Base-by-base conservation (phyloP, 2,113 vertebrate species). In the Aplodontia rufa region DNA sequence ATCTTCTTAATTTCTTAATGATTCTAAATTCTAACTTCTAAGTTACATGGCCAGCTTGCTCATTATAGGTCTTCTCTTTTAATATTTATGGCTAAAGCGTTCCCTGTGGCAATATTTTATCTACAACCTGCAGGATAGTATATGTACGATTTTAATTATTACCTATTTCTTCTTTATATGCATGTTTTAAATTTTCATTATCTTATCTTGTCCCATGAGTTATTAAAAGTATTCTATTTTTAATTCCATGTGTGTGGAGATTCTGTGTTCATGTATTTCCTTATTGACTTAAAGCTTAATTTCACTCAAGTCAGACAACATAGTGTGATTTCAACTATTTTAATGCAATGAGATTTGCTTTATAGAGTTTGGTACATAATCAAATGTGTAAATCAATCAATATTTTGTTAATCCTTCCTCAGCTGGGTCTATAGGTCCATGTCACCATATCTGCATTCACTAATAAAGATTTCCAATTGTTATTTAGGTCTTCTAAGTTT, bases 151-250 rank as follows among this genome's bases (percentile, higher is more conserved):
- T 91, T 81, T 58, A 45, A 45, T 87, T 64, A 74, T 76, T 91
- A 64, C 32, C 69, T 20, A 69, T 37, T 51, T 66, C 8, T 51
- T 66, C 8, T 72, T 69, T 60, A 55, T 35, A n/a, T 62, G 28
- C 26, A 24, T 80, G 60, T 60, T 58, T 87, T 74, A n/a, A 60
- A 42, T 58, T 95, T 74, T 55, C 16, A 55, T 79, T 94, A 10
- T 53, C 37, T 80, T 4, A 55, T 84, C 64, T 94, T 85, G 17
- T 32, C 42, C 20, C n/a, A 30, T 42, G 30, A 81, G 58, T 76
- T 87, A n/a, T 66, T 87, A 83, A 28, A 79, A 66, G 19, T 76
- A 26, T 47, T 91, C 40, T 94, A 40, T 90, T 66, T 96, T 93
- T 89, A 28, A 90, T 81, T 82, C 90, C 8, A 81, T 81, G n/a